Conservation (phyloP, 2,113 vertebrate genomes). For the Dicerorhinus sumatrensis region DNA sequence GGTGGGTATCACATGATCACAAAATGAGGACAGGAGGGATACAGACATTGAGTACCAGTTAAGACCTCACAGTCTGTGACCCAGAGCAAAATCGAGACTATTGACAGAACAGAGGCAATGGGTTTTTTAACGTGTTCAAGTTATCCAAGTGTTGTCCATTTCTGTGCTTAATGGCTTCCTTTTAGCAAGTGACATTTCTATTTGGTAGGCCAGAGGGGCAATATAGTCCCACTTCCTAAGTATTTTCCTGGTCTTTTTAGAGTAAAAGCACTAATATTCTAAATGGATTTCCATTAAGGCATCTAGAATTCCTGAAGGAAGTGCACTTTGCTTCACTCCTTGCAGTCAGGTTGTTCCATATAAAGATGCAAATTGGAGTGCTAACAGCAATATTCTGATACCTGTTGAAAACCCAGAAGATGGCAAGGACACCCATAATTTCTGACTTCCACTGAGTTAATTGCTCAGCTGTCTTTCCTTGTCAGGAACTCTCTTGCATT, state of each 20-base stretch:
- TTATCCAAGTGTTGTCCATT: not conserved
- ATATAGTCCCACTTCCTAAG: not conserved
- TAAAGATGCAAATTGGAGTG: constrained; percentile 57
- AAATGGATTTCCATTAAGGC: constrained; percentile 49
- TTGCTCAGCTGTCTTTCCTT: constrained; percentile 60
- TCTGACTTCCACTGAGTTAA: constrained; percentile 63
- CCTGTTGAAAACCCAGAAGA: not conserved
- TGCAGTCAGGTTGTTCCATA: not conserved
- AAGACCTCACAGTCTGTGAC: not conserved
- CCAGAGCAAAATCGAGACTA: not conserved
- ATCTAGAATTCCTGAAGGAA: not conserved
- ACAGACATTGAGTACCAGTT: not conserved
- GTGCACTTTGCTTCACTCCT: not conserved
- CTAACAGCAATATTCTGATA: not conserved
- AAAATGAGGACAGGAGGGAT: not conserved
- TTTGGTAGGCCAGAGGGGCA: not conserved
- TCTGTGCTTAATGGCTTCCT: not conserved
- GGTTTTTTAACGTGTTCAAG: not conserved
- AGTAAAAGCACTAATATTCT: constrained; percentile 32
- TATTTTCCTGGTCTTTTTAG: not conserved
- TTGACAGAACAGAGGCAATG: not conserved
- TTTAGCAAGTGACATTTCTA: not conserved
- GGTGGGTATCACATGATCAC: not conserved
- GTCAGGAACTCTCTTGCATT: constrained; percentile 47
- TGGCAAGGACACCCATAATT: not conserved